Evolutionary conservation across 2,797 vertebrate species (phyloP).

Genomic region (Bucorvus abyssinicus): DNA sequence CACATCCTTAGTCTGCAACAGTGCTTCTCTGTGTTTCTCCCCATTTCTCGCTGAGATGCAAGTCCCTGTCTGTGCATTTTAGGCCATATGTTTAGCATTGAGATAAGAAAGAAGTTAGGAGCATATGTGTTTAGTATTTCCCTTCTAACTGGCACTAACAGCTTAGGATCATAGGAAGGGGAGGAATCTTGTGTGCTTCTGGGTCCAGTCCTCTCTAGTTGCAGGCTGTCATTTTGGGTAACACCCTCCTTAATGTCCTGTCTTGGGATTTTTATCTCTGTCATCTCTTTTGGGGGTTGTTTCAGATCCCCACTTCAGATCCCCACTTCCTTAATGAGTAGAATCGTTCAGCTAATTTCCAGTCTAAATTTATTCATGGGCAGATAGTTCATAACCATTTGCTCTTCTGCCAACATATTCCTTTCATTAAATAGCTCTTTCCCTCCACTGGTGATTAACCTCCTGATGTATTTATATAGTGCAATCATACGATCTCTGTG

Average conservation of each 20-base stretch:
- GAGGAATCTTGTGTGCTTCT: background rate
- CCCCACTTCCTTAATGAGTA: background rate
- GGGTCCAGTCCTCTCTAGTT: background rate
- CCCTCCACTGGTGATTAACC: background rate
- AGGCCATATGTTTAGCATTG: background rate
- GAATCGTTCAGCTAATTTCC: background rate
- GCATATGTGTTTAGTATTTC: background rate
- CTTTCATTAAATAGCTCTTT: conserved; percentile 8
- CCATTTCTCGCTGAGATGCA: background rate
- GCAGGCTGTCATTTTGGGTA: background rate
- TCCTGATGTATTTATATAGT: background rate
- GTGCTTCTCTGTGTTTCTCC: background rate
- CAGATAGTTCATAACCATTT: conserved; percentile 5
- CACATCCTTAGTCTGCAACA: background rate
- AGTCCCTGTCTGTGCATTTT: background rate
- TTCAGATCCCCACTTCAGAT: background rate
- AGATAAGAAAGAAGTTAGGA: background rate
- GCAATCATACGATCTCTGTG: background rate
- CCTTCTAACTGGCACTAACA: background rate
- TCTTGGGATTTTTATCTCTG: background rate
- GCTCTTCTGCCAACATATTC: background rate
- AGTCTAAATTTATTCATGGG: background rate
- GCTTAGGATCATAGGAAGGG: background rate
- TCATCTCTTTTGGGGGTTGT: background rate
- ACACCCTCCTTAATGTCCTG: background rate